Percentiles rank a stretch among this genome's conserved stretches.
phyloP scores from a whole-genome alignment of 1,140 invertebrate species.

The Capitella teleta region DNA sequence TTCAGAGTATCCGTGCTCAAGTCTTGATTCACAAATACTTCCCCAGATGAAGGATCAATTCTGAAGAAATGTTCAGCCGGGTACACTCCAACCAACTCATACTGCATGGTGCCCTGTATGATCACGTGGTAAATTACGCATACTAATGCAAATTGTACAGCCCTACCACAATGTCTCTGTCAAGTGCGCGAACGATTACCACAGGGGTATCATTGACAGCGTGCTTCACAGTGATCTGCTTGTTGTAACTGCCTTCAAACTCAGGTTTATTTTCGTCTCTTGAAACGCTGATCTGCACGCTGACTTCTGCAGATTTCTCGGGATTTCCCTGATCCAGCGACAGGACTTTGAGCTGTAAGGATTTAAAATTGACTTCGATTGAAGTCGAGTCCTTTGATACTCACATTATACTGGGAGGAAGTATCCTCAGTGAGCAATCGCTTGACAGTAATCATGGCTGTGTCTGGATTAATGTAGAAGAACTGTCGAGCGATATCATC shows the following conservation, averaged over 20 bases:
- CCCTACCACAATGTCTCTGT: conserved; percentile 3
- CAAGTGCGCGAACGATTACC: conserved; percentile 7
- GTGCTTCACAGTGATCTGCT: not conserved
- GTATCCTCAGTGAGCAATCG: conserved; percentile 73
- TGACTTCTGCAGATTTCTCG: conserved; percentile 12
- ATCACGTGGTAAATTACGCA: not conserved
- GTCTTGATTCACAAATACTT: conserved; percentile 15
- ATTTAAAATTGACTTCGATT: not conserved
- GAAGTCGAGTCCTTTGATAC: not conserved
- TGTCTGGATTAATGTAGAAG: conserved; percentile 74
- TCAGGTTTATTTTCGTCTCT: conserved; percentile 4
- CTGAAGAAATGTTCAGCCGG: conserved; percentile 22
- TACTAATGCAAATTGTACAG: not conserved
- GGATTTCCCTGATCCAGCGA: conserved; percentile 5
- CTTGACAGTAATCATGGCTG: conserved; percentile 61
- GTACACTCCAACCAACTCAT: conserved; percentile 22
- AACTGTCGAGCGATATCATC: conserved; percentile 67
- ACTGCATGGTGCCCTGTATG: conserved; percentile 22
- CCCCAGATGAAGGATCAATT: conserved; percentile 16
- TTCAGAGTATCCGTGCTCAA: conserved; percentile 14
- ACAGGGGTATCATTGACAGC: conserved; percentile 1
- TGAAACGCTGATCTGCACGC: not conserved
- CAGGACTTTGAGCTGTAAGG: conserved; percentile 3
- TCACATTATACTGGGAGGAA: conserved; percentile 69
- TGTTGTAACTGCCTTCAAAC: conserved; percentile 2